Base-by-base conservation (phyloP, 2,888 invertebrate species). In the Drosophila pseudotalamancana region DNA sequence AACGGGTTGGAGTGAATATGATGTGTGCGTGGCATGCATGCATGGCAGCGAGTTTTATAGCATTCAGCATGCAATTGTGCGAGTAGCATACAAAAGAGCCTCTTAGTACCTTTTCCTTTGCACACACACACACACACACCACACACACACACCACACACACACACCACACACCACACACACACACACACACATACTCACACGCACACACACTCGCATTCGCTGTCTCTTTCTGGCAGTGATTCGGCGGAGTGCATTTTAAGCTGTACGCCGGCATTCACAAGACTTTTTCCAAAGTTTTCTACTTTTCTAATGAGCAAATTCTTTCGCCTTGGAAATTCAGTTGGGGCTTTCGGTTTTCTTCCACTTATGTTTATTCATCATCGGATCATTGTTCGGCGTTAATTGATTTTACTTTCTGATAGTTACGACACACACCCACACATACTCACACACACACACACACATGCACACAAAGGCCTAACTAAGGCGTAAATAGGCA, bases 31-130 rank as follows among this genome's bases (percentile, higher is more conserved):
- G 73, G 51, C 77, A 68, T 80, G 66, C 76, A 68, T 72, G 61
- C 50, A 53, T 67, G 68, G 35, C 64, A 61, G 45, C 45, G 76
- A 75, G 76, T 82, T 75, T 85, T 72, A 86, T 83, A 67, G 77
- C 77, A 83, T 63, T 79, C 80, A 83, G 67, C 80, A 76, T 86
- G 81, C 80, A 83, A 83, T 83, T 83, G 80, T 73, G 73, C 70
- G 56, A 66, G 32, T 53, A 50, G 76, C 73, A 73, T 72, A 73
- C 66, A 75, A 72, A 72, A 49, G 66, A 67, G 56, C 53, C 56
- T 51, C 31, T 35, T 40, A 55, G 12, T 18, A 6, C 12, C 31
- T 35, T 9, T 5, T n/a, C 14, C 8, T 14, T 4, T 21, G 16
- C 23, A 16, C 32, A 9, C 4, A 18, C 34, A 1, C 19, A 1